Evolutionary conservation across 2,113 vertebrate species (phyloP).

Genomic region (Sakesphorus luctuosus): DNA sequence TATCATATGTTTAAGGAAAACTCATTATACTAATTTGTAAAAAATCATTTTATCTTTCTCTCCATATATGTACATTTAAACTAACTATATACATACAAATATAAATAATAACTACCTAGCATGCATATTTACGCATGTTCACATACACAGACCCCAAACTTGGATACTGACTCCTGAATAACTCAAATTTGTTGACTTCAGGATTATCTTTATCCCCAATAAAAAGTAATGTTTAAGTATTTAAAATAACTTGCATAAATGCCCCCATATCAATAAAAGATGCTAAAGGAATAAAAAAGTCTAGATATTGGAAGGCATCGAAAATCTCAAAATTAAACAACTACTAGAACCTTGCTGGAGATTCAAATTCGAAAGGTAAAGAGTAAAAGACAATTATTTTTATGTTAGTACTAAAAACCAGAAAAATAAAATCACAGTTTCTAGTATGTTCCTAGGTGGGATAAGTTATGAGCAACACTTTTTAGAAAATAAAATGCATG

Average conservation of each 20-base stretch:
- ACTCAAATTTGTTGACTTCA: not conserved
- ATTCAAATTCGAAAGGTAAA: not conserved
- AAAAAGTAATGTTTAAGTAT: not conserved
- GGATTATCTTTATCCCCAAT: not conserved
- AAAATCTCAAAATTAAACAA: not conserved
- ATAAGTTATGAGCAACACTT: not conserved
- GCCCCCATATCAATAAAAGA: not conserved
- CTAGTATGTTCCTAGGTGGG: not conserved
- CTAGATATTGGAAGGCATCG: not conserved
- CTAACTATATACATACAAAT: not conserved
- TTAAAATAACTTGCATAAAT: not conserved
- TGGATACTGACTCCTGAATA: not conserved
- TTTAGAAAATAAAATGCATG: not conserved
- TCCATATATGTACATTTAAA: not conserved
- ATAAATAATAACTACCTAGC: not conserved
- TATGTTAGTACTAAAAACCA: not conserved
- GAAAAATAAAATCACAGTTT: not conserved
- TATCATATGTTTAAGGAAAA: not conserved
- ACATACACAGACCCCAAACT: rapidly evolving
- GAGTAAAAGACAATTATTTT: not conserved
- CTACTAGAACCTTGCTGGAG: not conserved
- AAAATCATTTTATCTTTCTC: rapidly evolving
- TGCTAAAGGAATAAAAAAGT: not conserved
- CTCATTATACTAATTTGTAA: not conserved
- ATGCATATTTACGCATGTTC: not conserved